Conservation (phyloP, 1,140 invertebrate genomes). For the Brachionus paranguensis region DNA sequence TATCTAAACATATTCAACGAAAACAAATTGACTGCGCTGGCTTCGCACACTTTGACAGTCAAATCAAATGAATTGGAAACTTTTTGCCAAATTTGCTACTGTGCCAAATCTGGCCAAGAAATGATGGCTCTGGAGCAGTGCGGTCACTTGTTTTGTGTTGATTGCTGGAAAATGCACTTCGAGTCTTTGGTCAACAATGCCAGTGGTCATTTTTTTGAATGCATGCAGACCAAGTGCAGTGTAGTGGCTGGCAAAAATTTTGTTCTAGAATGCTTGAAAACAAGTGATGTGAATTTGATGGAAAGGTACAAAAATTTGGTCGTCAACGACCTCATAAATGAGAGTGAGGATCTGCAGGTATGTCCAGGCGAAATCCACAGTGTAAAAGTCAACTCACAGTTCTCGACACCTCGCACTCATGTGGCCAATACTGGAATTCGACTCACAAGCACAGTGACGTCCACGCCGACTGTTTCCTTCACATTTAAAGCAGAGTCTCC, state of each 20-base stretch:
- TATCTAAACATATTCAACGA: background rate
- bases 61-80: background rate
- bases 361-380: constrained; percentile 5
- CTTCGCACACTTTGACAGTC: background rate
- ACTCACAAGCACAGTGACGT: background rate
- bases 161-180: constrained; percentile 31
- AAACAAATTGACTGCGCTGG: background rate
- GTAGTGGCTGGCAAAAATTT: background rate
- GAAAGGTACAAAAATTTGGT: constrained; percentile 30
- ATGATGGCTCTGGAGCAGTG: background rate
- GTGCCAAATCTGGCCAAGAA: background rate
- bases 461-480: constrained; percentile 1
- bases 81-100: background rate
- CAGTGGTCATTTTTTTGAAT: constrained; percentile 1
- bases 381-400: background rate
- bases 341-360: constrained; percentile 37
- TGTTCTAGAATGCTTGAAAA: background rate
- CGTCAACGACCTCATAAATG: background rate
- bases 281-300: background rate
- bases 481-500: background rate
- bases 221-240: constrained; percentile 34
- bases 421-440: background rate
- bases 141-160: background rate
- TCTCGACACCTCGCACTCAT: background rate
- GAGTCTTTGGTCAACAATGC: background rate